Percentiles rank a stretch among this genome's conserved stretches.
Evolutionary conservation across 2,888 invertebrate species (phyloP).

Genomic region (Tanypteryx hageni): DNA sequence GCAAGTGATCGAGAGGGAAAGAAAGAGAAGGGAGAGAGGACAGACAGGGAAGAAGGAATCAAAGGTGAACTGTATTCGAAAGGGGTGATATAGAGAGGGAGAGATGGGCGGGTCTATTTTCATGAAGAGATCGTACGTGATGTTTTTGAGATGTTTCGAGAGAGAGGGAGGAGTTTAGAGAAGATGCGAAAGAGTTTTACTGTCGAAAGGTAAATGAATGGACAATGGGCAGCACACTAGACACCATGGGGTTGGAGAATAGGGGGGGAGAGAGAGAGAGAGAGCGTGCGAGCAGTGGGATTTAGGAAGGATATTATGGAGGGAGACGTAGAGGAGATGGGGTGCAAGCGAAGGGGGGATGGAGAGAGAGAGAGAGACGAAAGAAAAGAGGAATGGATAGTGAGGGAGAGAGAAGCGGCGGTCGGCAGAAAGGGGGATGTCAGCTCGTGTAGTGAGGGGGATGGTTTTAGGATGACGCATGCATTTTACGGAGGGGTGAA

Average conservation of each 20-base stretch:
- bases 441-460: not conserved
- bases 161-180: not conserved
- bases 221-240: not conserved
- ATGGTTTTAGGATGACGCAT: conserved; percentile 26
- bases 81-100: not conserved
- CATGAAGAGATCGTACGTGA: not conserved
- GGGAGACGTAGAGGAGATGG: too few species aligned
- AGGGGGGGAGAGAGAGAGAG: too few species aligned
- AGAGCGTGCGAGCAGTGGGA: too few species aligned
- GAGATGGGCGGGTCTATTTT: not conserved
- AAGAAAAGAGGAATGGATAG: not conserved
- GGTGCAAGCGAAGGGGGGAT: too few species aligned
- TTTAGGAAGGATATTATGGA: too few species aligned
- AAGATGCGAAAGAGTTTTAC: not conserved
- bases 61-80: not conserved
- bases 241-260: too few species aligned
- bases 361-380: not conserved
- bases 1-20: not conserved
- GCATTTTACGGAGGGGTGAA: conserved; percentile 42
- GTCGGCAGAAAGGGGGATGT: not conserved
- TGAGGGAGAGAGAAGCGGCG: not conserved
- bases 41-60: not conserved
- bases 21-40: not conserved
- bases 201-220: not conserved
- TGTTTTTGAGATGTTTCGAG: not conserved